Evolutionary conservation across 2,113 vertebrate species (phyloP).

Genomic region (Tenrec ecaudatus): DNA sequence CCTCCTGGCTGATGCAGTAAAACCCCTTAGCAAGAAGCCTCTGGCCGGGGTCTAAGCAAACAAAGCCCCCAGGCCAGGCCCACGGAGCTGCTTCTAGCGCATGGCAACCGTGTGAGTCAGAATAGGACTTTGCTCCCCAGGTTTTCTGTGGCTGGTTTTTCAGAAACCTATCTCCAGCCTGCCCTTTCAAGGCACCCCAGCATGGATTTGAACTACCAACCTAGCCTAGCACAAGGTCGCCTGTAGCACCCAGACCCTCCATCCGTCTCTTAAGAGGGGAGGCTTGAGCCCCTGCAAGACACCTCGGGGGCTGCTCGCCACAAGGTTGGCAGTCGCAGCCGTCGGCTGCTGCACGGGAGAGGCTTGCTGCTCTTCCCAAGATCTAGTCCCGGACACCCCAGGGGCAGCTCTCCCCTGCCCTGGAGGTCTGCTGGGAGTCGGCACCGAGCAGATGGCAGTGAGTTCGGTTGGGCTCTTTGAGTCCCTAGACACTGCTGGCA

Average conservation of each 20-base stretch:
- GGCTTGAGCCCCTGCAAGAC: too few relatives aligned
- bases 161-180: not conserved
- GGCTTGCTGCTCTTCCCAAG: too few relatives aligned
- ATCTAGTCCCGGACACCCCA: too few relatives aligned
- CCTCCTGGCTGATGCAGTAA: not conserved
- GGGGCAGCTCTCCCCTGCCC: too few relatives aligned
- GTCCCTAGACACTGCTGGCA: not conserved
- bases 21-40: constrained; percentile 17
- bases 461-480: too few relatives aligned
- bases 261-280: not conserved
- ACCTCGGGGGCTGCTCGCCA: too few relatives aligned
- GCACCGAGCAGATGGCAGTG: too few relatives aligned
- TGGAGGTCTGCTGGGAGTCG: too few relatives aligned
- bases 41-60: not conserved
- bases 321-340: too few relatives aligned
- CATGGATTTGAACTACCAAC: not conserved
- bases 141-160: not conserved
- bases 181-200: not conserved
- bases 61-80: not conserved
- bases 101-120: not conserved
- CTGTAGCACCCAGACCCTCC: not conserved
- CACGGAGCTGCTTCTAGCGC: not conserved
- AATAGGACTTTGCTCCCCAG: not conserved
- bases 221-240: not conserved
- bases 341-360: too few relatives aligned